Base-by-base conservation (phyloP, 2,888 invertebrate species). In the Tenthredo distinguenda region DNA sequence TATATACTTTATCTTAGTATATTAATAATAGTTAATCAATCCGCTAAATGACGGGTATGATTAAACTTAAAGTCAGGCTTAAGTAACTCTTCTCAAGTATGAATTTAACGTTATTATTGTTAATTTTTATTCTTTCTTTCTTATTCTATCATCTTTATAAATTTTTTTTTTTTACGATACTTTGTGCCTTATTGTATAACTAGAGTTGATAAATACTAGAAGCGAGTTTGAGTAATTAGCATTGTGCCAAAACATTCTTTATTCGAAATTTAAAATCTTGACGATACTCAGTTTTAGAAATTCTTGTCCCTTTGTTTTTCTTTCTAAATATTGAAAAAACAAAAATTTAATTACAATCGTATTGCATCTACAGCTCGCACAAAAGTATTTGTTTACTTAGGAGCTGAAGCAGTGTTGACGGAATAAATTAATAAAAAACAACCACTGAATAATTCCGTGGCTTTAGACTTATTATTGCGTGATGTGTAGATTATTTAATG, bases 131-230 rank as follows among this genome's bases (percentile, higher is more conserved):
- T 65, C 6, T 43, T 74, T 10, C 1, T 21, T 47, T 26, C 31
- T 47, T 50, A 55, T n/a, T 55, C n/a, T n/a, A 55, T n/a, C 50
- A 43, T 43, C 43, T 43, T 15, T 47, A 47, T 47, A 12, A 2
- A 0, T 26, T 76, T 76, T 2, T 47, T 74, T 7, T 26, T 26
- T 31, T 47, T 26, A 31, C 15, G 7, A 76, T 76, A 76, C 76
- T 76, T 47, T 76, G 76, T 76, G 76, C 76, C 76, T 76, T 76
- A 71, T 47, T 15, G n/a, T 71, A 34, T 37, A 40, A 65, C 26
- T 31, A 71, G 15, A 37, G 15, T 31, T 71, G 12, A 9, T 31
- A 7, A 71, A 15, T 31, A 71, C 15, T 31, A 34, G 37, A 71
- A 37, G 10, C 31, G 31, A 71, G 68, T 68, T 12, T 10, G 9